Conservation (phyloP, 2,888 invertebrate species). For the Saturnia pavonia region DNA sequence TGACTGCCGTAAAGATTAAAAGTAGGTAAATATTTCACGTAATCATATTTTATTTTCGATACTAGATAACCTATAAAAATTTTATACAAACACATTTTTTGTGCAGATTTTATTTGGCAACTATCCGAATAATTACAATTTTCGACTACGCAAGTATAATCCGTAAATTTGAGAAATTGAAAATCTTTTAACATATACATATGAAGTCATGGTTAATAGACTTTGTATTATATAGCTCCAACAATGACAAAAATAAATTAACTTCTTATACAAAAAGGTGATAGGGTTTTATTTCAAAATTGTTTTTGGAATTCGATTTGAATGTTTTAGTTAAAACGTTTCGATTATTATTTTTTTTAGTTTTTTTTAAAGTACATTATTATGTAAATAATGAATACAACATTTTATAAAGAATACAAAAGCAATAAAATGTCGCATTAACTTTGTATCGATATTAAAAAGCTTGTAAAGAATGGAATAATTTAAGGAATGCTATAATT, state of each 20-base stretch:
- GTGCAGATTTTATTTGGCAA: not conserved
- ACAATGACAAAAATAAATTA: not conserved
- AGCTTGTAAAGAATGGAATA: not conserved
- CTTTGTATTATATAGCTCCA: not conserved
- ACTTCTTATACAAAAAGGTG: not conserved
- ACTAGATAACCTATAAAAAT: too few relatives aligned
- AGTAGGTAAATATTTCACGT: not conserved
- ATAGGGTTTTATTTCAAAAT: not conserved
- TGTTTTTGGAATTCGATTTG: not conserved
- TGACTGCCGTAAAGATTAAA: not conserved
- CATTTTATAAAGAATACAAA: not conserved
- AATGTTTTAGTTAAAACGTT: not conserved
- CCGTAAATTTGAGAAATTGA: not conserved
- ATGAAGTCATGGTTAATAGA: not conserved
- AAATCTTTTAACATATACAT: not conserved
- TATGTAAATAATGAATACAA: not conserved
- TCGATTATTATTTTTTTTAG: not conserved
- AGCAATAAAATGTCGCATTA: not conserved
- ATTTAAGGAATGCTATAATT: conserved; percentile 8
- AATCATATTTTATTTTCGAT: not conserved
- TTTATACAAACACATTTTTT: too few relatives aligned
- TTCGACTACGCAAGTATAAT: not conserved
- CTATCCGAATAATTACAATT: not conserved
- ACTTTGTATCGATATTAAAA: not conserved
- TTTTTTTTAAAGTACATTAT: not conserved